Evolutionary conservation across 2,888 invertebrate species (phyloP), one percentile per base, ranked within the genome.

Genomic region (Papilio protenor): DNA sequence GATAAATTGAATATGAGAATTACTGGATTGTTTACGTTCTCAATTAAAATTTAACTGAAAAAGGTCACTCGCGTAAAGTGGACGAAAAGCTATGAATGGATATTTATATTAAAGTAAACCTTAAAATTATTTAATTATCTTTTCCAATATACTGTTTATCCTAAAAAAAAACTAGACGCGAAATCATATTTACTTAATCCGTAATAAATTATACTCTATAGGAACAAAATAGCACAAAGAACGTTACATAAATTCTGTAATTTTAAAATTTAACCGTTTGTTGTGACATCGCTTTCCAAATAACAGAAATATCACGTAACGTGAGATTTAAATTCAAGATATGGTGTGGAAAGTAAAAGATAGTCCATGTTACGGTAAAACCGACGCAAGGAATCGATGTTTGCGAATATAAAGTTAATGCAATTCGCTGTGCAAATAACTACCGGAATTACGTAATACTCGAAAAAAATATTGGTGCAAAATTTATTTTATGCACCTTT

Each of bases 291-390:
- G 71, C 75, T 78, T 78, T 78, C 74, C 49, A 70, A 71, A 59
- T 75, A 69, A 82, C 78, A 80, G 80, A 85, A 83, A 85, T 84
- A 83, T 84, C 85, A 89, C 88, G 90, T 87, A 90, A 90, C 82
- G 71, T 69, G 72, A 84, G 78, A 87, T 91, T 91, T 84, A 86
- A 86, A 91, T 92, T 90, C 92, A 88, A 86, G 85, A 86, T 83
- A 85, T 83, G 81, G 79, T 83, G 84, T 89, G 88, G 91, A 92
- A 90, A 92, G 91, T 85, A 84, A 82, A 84, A 85, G 86, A 79
- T 81, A 73, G 81, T 77, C 82, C 80, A 74, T 71, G 80, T 80
- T 78, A 79, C 74, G 78, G 79, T 80, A 79, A 82, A 80, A 75
- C 75, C 47, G 66, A 57, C 45, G 33, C 49, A 55, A 70, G 66